phyloP scores from a whole-genome alignment of 1,140 invertebrate genomes.

The Chelonus insularis region DNA sequence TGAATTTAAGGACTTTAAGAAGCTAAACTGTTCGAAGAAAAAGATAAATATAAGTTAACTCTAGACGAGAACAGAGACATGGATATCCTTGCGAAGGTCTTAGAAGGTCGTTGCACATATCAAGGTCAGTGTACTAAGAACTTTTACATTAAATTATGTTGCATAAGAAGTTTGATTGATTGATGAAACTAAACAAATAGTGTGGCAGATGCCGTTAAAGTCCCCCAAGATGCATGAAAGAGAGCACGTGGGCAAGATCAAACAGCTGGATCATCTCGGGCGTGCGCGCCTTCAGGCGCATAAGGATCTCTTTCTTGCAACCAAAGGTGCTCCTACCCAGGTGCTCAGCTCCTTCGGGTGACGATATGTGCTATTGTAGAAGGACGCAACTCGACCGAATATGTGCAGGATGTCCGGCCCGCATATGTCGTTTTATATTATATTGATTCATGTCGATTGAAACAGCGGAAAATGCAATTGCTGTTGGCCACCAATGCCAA shows the following conservation, averaged over 20 bases:
- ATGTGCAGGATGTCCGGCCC: not conserved
- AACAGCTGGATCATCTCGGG: conserved; percentile 60
- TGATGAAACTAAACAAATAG: conserved; percentile 18
- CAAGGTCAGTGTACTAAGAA: conserved; percentile 4
- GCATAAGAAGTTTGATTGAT: no score
- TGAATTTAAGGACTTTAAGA: not conserved
- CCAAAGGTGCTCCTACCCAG: conserved; percentile 33
- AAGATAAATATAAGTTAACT: no score
- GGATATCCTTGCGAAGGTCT: conserved; percentile 32
- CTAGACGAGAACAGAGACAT: no score
- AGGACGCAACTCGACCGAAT: not conserved
- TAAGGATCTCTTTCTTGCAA: conserved; percentile 53
- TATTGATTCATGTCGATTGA: not conserved
- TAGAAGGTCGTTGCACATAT: conserved; percentile 14
- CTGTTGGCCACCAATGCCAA: no score
- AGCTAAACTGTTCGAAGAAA: conserved; percentile 7
- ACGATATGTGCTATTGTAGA: not conserved
- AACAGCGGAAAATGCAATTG: not conserved
- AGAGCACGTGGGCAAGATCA: conserved; percentile 53
- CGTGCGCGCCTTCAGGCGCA: conserved; percentile 46
- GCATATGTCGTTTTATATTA: not conserved
- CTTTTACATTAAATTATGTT: no score
- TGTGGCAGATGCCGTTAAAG: conserved; percentile 28
- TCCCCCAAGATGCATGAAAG: conserved; percentile 5
- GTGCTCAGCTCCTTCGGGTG: conserved; percentile 14